Conservation (phyloP, 2,797 vertebrate genomes). For the Phataginus tetradactyla region DNA sequence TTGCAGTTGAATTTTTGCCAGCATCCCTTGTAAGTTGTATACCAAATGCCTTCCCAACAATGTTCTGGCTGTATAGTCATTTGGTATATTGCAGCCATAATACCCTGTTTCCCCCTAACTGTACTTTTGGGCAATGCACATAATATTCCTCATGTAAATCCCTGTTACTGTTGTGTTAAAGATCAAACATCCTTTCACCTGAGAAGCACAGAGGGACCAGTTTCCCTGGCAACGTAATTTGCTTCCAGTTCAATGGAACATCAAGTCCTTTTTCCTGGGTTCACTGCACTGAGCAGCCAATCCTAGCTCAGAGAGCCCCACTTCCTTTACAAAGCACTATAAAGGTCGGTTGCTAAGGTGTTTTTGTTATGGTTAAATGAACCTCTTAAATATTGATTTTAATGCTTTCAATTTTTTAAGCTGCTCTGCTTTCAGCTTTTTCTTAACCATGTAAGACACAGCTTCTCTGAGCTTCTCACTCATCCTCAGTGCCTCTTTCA, state of each 20-base stretch:
- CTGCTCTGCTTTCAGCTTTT: constrained; percentile 32
- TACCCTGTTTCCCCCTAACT: constrained; percentile 74
- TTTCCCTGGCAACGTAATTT: constrained; percentile 90
- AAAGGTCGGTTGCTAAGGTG: constrained; percentile 79
- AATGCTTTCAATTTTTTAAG: constrained; percentile 78
- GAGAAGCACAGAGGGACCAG: constrained; percentile 73
- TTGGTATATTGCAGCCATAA: constrained; percentile 72
- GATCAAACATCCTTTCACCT: constrained; percentile 84
- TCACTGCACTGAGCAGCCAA: constrained; percentile 67
- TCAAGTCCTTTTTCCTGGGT: constrained; percentile 69
- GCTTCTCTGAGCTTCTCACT: constrained; percentile 42
- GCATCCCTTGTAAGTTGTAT: not conserved
- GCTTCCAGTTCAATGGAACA: constrained; percentile 80
- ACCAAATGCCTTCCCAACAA: constrained; percentile 41
- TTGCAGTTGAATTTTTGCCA: constrained; percentile 57
- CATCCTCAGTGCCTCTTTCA: constrained; percentile 56
- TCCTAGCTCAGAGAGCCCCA: constrained; percentile 55
- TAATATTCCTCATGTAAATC: constrained; percentile 74
- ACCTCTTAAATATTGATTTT: constrained; percentile 78
- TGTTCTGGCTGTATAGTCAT: constrained; percentile 72
- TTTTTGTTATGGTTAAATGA: constrained; percentile 78
- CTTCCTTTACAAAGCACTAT: constrained; percentile 61
- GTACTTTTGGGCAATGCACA: constrained; percentile 76
- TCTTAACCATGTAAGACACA: constrained; percentile 25
- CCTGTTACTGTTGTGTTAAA: constrained; percentile 82